These are phyloP conservation scores for Paramormyrops kingsleyae DNA, from an alignment of 2,113 vertebrate genomes.

Conservation along the genomic window DNA sequence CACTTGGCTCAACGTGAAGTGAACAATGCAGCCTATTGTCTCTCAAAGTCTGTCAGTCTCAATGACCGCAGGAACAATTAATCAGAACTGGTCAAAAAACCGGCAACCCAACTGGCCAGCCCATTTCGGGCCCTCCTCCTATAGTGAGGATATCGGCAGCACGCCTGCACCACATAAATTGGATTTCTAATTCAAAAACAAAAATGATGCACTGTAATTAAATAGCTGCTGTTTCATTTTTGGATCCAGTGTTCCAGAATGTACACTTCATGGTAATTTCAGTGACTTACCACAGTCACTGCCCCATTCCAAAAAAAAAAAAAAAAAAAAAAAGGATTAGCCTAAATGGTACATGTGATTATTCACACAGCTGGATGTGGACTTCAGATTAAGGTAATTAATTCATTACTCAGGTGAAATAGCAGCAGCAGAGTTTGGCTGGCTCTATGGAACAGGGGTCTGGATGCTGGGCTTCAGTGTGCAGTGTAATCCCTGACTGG, in stretches of 20 bases:
- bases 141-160: conserved; percentile 40
- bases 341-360: background rate
- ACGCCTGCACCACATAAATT: conserved; percentile 36
- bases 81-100: conserved; percentile 43
- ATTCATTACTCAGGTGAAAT: background rate
- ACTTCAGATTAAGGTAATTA: background rate
- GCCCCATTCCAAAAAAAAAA: background rate
- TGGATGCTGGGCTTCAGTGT: background rate
- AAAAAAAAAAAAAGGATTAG: background rate
- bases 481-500: background rate
- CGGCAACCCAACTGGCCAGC: conserved; percentile 36
- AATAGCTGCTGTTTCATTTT: conserved; percentile 30
- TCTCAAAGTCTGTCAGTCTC: conserved; percentile 48
- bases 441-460: background rate
- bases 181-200: conserved; percentile 37
- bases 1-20: conserved; percentile 26
- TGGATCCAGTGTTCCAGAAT: background rate
- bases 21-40: conserved; percentile 49
- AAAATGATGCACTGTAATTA: conserved; percentile 17
- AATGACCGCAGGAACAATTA: conserved; percentile 48
- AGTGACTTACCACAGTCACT: background rate
- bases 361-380: background rate
- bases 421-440: background rate
- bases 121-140: conserved; percentile 32
- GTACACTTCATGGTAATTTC: background rate